phyloP scores from a whole-genome alignment of 2,888 invertebrate species.

The Parnassius smintheus region DNA sequence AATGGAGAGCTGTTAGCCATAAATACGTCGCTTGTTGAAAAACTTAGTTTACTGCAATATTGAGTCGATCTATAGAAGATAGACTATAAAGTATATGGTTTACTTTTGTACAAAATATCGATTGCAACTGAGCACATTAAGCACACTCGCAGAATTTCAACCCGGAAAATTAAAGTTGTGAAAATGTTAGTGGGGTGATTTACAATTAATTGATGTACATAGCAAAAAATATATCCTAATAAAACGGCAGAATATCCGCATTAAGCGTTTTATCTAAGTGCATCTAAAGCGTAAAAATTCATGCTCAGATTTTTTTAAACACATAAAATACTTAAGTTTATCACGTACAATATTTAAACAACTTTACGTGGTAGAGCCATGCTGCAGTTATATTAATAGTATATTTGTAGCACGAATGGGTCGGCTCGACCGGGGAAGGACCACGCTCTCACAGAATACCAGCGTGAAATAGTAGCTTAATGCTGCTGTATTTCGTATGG shows the following conservation, averaged over 20 bases:
- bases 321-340: too few species aligned
- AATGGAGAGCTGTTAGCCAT: constrained; percentile 1
- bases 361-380: too few species aligned
- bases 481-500: too few species aligned
- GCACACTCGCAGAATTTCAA: not conserved
- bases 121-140: not conserved
- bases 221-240: not conserved
- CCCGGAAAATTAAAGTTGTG: constrained; percentile 1
- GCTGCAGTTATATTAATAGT: too few species aligned
- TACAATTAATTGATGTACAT: not conserved
- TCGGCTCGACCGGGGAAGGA: too few species aligned
- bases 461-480: too few species aligned
- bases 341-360: too few species aligned
- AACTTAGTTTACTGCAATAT: not conserved
- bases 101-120: not conserved
- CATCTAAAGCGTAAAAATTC: constrained; percentile 13
- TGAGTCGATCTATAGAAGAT: not conserved
- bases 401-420: too few species aligned
- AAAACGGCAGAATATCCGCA: constrained; percentile 15
- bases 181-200: constrained; percentile 1
- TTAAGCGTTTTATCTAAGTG: constrained; percentile 17
- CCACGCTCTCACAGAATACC: too few species aligned
- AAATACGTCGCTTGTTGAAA: constrained; percentile 1
- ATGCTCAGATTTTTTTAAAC: too few species aligned
- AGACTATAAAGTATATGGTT: constrained; percentile 1